Evolutionary conservation across 2,113 vertebrate genomes (phyloP), one percentile per base, ranked within the genome.

Genomic region (Atherinomorus stipes): DNA sequence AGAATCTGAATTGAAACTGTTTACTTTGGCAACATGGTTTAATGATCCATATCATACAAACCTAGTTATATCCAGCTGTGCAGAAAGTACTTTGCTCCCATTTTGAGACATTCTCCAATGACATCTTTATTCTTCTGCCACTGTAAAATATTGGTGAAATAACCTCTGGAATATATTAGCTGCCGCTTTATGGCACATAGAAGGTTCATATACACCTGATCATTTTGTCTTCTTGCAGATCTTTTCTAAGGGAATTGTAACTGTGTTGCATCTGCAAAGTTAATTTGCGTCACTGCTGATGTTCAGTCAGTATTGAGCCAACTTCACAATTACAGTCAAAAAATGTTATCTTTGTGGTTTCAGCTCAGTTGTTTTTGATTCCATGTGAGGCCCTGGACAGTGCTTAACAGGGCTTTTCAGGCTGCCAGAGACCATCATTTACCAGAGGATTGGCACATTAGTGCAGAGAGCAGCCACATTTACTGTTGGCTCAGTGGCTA

Each of bases 301-400:
- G 40, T 47, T 64, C 15, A 4, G n/a, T 45, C 34, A 8, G n/a
- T 28, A 64, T 62, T 37, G 51, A 73, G 38, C 68, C 62, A 71
- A 58, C 26, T 38, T 21, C 22, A 51, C 73, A 72, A 63, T 70
- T 79, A 62, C 73, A 60, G 80, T 69, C 59, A 37, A 64, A 62
- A 74, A 66, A 64, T 69, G 69, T 88, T 86, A 87, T 87, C 80
- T 88, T 26, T 50, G 60, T 66, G 64, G 63, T 86, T 89, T 86
- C 74, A 69, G 63, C 64, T 67, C 70, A 73, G 51, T 56, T 70
- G 71, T 63, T 71, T 72, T 64, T 80, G 78, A 75, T 79, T 52
- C 65, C 73, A 69, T 78, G 66, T 87, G 78, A 90, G 81, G 73
- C 75, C 49, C 13, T 51, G 78, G 73, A 74, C 74, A 69, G 71